phyloP scores from a whole-genome alignment of 2,113 vertebrate genomes.

The Lamprotornis superbus region DNA sequence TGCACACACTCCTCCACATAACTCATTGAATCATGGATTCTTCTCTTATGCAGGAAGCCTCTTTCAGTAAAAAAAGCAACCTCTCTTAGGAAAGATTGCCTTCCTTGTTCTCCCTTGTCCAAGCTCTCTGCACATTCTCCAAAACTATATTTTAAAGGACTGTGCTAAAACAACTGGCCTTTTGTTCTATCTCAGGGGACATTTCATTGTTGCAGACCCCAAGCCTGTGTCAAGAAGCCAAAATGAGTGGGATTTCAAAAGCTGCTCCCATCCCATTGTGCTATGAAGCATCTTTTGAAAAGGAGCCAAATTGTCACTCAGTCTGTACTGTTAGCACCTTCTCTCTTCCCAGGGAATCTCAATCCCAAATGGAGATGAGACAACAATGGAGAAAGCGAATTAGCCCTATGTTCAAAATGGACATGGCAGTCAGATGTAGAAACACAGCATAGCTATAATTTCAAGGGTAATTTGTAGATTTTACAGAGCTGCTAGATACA shows the following conservation, averaged over 20 bases:
- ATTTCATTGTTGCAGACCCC: background rate
- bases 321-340: background rate
- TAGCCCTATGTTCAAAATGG: background rate
- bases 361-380: conserved; percentile 11
- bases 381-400: background rate
- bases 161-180: conserved; percentile 5
- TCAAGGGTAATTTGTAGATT: background rate
- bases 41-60: background rate
- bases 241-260: conserved; percentile 40
- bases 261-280: conserved; percentile 9
- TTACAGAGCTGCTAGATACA: background rate
- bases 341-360: background rate
- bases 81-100: background rate
- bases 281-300: conserved; percentile 29
- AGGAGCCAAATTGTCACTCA: conserved; percentile 21
- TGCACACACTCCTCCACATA: background rate
- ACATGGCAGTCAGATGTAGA: background rate
- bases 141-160: background rate
- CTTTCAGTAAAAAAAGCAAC: background rate
- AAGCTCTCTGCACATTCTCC: background rate
- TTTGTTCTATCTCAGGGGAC: background rate
- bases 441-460: background rate
- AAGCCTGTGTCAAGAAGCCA: conserved; percentile 26
- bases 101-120: background rate
- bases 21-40: background rate